Evolutionary conservation across 2,888 invertebrate species (phyloP), one percentile per base, ranked within the genome.

Genomic region (Caenorhabditis macrosperma): DNA sequence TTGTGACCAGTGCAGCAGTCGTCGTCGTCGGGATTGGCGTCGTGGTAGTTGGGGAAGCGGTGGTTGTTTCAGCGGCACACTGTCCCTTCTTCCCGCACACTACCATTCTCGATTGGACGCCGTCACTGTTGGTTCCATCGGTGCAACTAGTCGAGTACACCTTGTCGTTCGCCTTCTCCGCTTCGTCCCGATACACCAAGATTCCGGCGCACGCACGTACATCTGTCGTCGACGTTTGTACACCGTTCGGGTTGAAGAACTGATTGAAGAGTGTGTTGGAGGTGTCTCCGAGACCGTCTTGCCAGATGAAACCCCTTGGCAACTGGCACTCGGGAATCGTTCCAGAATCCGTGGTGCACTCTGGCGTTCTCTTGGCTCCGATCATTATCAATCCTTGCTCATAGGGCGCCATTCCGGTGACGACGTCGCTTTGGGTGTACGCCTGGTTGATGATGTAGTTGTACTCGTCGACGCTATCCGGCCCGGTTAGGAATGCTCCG

Each of bases 401-500:
- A 15, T 64, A 48, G 6, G 63, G 30, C 0, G 63, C 26, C 48
- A 72, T 28, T n/a, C 61, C 54, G 17, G 15, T 22, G 2, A 52
- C 59, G 0, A 52, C 41, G 50, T 74, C 74, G 0, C 22, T 4
- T n/a, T 64, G 64, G 24, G 28, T n/a, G 38, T 57, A 59, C 0
- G 64, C 35, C n/a, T 74, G 57, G 12, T 50, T 52, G 50, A 59
- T 64, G 12, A 74, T 66, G 7, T 64, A 33, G n/a, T 48, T 50
- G 30, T 68, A 77, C 46, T 77, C 63, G 10, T 28, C 33, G 9
- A 46, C 30, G 12, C 57, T 69, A 15, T 77, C 68, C 6, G 76
- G 76, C n/a, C 76, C 76, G 7, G 76, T 77, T 1, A 77, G 22
- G 57, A 77, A 68, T 6, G 68, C 76, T 54, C 48, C 63, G 22